Conservation (phyloP, 1,140 invertebrate genomes). For the Dendroctonus valens region DNA sequence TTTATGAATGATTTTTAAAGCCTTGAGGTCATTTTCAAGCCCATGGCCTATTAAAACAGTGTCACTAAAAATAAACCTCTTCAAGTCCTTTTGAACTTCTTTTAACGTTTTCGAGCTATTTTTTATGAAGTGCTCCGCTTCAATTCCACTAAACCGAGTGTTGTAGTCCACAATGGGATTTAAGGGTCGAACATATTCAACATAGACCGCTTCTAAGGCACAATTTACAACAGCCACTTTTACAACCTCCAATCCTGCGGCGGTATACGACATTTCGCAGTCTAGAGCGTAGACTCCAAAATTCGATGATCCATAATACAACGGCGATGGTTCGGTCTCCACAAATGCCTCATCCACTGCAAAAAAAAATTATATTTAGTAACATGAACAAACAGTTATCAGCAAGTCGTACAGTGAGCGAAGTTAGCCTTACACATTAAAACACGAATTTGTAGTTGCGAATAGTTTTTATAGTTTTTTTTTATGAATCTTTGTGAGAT, state of each 20-base stretch:
- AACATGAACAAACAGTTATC: too few relatives aligned
- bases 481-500: too few relatives aligned
- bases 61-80: slow-evolving; percentile 73
- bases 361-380: slow-evolving; percentile 5
- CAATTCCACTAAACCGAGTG: slow-evolving; percentile 54
- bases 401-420: too few relatives aligned
- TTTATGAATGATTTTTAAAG: slow-evolving; percentile 79
- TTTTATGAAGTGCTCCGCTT: slow-evolving; percentile 64
- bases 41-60: slow-evolving; percentile 94
- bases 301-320: slow-evolving; percentile 42
- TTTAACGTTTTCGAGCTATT: slow-evolving; percentile 67
- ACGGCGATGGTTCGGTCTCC: slow-evolving; percentile 52
- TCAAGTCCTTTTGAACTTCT: slow-evolving; percentile 84
- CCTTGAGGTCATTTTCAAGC: slow-evolving; percentile 89
- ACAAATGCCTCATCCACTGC: slow-evolving; percentile 50
- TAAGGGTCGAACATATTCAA: slow-evolving; percentile 75
- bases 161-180: slow-evolving; percentile 80
- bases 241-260: slow-evolving; percentile 75
- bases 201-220: slow-evolving; percentile 79
- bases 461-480: neutral
- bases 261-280: slow-evolving; percentile 92
- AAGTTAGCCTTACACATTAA: neutral
- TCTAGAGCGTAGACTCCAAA: slow-evolving; percentile 77
- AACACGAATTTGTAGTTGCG: neutral
- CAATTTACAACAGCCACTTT: slow-evolving; percentile 77